These are phyloP conservation scores for Eupelmus urozonus DNA, from an alignment of 2,888 invertebrate genomes.

Conservation along the genomic window DNA sequence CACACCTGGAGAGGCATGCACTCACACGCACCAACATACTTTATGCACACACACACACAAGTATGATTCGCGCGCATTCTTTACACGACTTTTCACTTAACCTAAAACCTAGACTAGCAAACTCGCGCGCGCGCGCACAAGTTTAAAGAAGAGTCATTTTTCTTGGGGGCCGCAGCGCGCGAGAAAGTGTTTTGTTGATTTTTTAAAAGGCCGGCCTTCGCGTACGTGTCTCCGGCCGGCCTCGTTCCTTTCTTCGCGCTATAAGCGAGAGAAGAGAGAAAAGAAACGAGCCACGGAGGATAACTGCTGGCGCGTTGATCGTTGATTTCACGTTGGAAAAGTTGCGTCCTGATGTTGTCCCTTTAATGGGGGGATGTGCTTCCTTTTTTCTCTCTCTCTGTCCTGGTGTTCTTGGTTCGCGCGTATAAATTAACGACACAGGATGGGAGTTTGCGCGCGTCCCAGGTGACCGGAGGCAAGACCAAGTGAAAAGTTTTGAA, in stretches of 20 bases:
- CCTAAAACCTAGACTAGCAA: slow-evolving; percentile 62
- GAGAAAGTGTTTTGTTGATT: slow-evolving; percentile 50
- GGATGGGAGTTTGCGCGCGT: slow-evolving; percentile 3
- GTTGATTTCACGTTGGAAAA: too few species aligned
- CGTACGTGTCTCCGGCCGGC: not conserved
- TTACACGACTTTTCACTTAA: slow-evolving; percentile 72
- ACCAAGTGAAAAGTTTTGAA: slow-evolving; percentile 56
- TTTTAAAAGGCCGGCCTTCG: slow-evolving; percentile 47
- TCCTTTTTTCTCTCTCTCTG: too few species aligned
- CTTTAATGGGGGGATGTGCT: too few species aligned
- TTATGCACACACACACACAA: not conserved
- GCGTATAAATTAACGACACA: slow-evolving; percentile 50
- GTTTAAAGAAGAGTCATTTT: slow-evolving; percentile 52
- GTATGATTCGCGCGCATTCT: slow-evolving; percentile 46
- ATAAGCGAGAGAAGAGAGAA: too few species aligned
- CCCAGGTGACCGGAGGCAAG: slow-evolving; percentile 45
- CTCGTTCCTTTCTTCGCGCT: not conserved
- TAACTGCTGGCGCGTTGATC: too few species aligned
- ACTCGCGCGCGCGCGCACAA: not conserved
- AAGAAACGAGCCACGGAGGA: not conserved
- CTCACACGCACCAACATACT: not conserved
- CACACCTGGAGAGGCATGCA: not conserved
- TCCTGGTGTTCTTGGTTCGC: not conserved
- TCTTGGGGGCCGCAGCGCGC: slow-evolving; percentile 11
- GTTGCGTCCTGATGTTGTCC: too few species aligned